Conservation (phyloP, 2,113 vertebrate genomes). For the Neolamprologus brichardi region DNA sequence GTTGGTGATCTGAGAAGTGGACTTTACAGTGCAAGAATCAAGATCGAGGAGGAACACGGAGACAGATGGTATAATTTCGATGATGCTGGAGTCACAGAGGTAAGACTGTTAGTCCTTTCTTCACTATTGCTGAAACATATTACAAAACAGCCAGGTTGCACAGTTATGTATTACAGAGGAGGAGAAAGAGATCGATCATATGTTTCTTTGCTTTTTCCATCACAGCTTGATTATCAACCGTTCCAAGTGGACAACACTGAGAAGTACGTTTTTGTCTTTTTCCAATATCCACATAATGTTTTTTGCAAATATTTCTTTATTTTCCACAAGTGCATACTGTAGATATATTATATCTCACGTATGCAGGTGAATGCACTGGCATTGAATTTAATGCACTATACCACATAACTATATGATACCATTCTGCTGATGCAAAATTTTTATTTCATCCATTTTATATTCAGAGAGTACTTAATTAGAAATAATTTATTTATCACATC, state of each 20-base stretch:
- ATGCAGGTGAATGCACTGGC: neutral
- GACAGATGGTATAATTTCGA: conserved; percentile 11
- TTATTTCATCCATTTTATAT: neutral
- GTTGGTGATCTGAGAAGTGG: neutral
- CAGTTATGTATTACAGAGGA: neutral
- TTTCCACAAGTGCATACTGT: accelerated
- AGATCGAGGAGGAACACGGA: accelerated
- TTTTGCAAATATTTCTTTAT: accelerated
- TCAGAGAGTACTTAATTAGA: neutral
- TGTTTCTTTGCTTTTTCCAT: neutral
- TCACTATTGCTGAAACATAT: accelerated
- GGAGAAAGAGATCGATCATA: neutral
- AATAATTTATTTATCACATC: neutral
- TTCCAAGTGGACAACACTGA: neutral
- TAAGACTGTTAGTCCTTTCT: neutral
- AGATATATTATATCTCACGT: accelerated
- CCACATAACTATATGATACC: accelerated
- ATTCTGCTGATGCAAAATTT: neutral
- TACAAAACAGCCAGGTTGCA: accelerated
- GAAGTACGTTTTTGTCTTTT: neutral
- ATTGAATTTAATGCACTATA: neutral
- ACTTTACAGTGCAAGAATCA: neutral
- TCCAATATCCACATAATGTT: accelerated
- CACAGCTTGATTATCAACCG: neutral
- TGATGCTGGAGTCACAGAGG: conserved; percentile 3